phyloP scores from a whole-genome alignment of 2,797 vertebrate species.

The Syngnathus acus region DNA sequence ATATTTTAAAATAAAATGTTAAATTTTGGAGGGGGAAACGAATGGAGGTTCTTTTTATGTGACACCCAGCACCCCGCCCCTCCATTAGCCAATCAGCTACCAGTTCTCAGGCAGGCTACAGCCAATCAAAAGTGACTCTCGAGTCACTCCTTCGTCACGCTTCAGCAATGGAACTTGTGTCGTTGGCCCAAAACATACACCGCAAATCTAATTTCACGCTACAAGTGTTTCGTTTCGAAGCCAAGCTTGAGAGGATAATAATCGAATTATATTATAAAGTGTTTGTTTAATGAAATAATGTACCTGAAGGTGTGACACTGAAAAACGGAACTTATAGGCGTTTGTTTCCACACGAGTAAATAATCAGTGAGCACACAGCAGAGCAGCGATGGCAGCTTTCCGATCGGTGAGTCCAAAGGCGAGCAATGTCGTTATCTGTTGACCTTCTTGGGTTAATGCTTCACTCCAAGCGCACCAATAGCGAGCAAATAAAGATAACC shows the following conservation, averaged over 20 bases:
- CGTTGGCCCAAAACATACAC: not conserved
- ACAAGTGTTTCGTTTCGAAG: not conserved
- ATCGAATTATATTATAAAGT: not conserved
- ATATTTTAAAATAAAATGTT: not conserved
- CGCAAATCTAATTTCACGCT: not conserved
- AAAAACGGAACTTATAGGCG: slow-evolving; percentile 52
- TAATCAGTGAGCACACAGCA: slow-evolving; percentile 18
- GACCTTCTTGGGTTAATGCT: not conserved
- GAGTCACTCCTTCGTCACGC: slow-evolving; percentile 30
- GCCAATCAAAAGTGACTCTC: not conserved
- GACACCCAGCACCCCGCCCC: slow-evolving; percentile 36
- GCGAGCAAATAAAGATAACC: not conserved
- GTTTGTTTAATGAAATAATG: not conserved
- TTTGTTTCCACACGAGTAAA: slow-evolving; percentile 36
- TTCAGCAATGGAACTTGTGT: not conserved
- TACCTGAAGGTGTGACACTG: not conserved
- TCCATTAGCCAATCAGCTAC: slow-evolving; percentile 48
- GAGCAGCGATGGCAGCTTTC: slow-evolving; percentile 67
- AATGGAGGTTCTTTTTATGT: not conserved
- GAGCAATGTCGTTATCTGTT: slow-evolving; percentile 2
- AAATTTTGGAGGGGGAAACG: not conserved
- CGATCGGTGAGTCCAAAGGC: slow-evolving; percentile 64
- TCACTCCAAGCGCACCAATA: not conserved
- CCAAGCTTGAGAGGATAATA: too few relatives aligned
- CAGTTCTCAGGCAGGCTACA: not conserved